Base-by-base conservation (phyloP, 2,888 invertebrate species). In the Nysson spinosus region DNA sequence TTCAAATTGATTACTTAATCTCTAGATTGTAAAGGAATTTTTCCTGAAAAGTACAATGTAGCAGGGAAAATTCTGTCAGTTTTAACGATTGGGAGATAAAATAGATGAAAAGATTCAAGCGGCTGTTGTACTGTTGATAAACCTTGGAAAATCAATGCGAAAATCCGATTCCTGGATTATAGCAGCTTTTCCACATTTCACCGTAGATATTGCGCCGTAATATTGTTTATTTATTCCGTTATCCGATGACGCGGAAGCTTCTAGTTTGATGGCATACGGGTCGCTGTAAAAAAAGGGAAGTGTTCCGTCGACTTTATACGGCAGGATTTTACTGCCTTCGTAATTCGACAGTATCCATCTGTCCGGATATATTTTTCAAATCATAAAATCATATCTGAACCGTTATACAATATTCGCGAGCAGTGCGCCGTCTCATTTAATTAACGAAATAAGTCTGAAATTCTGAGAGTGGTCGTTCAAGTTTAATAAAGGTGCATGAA, bases 401-500 rank as follows among this genome's bases (percentile, higher is more conserved):
- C 42, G 52, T 40, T 24, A 11, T 37, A 51, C 40, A 49, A 62
- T 58, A 40, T 55, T 40, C 47, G 7, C 49, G 16, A 16, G 12
- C 3, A 49, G 39, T n/a, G 4, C 34, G 17, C 19, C 22, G 49
- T 44, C 20, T 20, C 16, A 28, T 63, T 65, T 61, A 65, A 65
- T 72, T 72, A 73, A 73, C 74, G 63, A 40, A 64, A 57, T 49
- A 58, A 58, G 51, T 65, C 40, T 17, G 43, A 19, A 7, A 39
- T 35, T 51, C 42, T 39, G 19, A 17, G 43, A n/a, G 11, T 12
- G 14, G 12, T 52, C 34, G 57, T 55, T 52, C 55, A 35, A 55
- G 47, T 68, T 68, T 68, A 71, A 71, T 71, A 71, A 72, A 72
- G 49, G 39, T 50, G 43, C 40, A 44, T 34, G 70, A 70, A 71